Evolutionary conservation across 2,797 vertebrate genomes (phyloP), one percentile per base, ranked within the genome.

Genomic region (Tapera naevia): DNA sequence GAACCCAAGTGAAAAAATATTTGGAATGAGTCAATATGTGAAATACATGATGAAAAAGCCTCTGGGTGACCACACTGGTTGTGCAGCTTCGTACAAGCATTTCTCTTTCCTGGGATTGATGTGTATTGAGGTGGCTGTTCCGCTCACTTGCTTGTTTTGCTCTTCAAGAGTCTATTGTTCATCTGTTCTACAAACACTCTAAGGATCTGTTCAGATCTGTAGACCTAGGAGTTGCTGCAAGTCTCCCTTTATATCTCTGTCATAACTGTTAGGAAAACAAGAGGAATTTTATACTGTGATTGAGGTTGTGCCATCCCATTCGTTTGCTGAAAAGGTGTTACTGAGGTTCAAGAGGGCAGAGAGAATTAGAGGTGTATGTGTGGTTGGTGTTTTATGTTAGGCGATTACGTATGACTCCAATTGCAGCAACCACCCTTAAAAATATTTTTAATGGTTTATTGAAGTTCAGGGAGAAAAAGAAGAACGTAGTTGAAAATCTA

Each of bases 71-170:
- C 39, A 60, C 50, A 61, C 50, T 84, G 73, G 73, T 69, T 86
- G 66, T 88, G 58, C 82, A 75, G 73, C 82, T 91, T 89, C 95
- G 91, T 88, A 66, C 81, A 95, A 95, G 94, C 89, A 94, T 94
- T 95, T 92, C 46, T 91, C 94, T 95, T 89, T 73, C 80, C 75
- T 3, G 25, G 27, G 35, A 50, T 4, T 86, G 80, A 67, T 80
- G 50, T 64, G 60, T 84, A 61, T 64, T 66, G 82, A 91, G 48
- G 64, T 81, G 62, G 28, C 51, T 79, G 76, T 94, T 93, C 76
- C 5, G 2, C 51, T 89, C 8, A 86, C 85, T 91, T 93, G 86
- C 85, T 91, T 93, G 48, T 45, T 92, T 89, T 86, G 51, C 62
- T 78, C 23, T 83, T 93, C 60, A 73, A 62, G 80, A 80, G 79